Evolutionary conservation across 2,888 invertebrate genomes (phyloP), one percentile per base, ranked within the genome.

Genomic region (Kryphioiulus occultus): DNA sequence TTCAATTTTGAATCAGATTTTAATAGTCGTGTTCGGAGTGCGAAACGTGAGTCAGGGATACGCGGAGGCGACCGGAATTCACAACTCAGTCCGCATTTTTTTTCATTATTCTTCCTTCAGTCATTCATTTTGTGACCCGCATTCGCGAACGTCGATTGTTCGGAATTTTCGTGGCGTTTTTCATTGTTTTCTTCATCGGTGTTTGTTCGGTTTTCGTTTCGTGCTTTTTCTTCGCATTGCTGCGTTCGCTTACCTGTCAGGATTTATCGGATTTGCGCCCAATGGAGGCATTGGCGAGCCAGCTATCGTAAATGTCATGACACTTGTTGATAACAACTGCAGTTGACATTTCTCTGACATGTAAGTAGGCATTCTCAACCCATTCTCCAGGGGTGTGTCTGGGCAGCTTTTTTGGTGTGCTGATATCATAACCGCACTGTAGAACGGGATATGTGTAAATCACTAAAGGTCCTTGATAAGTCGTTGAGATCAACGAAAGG

Each of bases 1-100:
- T 68, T 68, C 68, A 68, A 68, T 68, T 59, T 68, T 68, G 68
- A 68, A 68, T 68, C 22, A 68, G 22, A 68, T 22, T 68, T 68
- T 68, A 26, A 22, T 22, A 68, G 68, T 5, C 68, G n/a, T 59
- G n/a, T n/a, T n/a, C n/a, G n/a, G 59, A 68, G 68, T 22, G 68
- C 68, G 22, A 22, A 68, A 22, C 22, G 68, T 68, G 68, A 68
- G 68, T 68, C 68, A 68, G 68, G 68, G 68, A 22, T 22, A 22
- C 22, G 5, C 22, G 68, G 22, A n/a, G 68, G 68, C 68, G 68
- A 68, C 68, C 68, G 68, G 68, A 68, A 68, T 68, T 68, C 59
- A n/a, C 59, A 59, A n/a, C 59, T 59, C 19, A n/a, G n/a, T 59
- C 59, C 7, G 68, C 22, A 22, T 22, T 68, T 22, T 68, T 68